These are phyloP conservation scores for Crotalus helleri DNA, from an alignment of 2,113 vertebrate species.

Conservation along the genomic window DNA sequence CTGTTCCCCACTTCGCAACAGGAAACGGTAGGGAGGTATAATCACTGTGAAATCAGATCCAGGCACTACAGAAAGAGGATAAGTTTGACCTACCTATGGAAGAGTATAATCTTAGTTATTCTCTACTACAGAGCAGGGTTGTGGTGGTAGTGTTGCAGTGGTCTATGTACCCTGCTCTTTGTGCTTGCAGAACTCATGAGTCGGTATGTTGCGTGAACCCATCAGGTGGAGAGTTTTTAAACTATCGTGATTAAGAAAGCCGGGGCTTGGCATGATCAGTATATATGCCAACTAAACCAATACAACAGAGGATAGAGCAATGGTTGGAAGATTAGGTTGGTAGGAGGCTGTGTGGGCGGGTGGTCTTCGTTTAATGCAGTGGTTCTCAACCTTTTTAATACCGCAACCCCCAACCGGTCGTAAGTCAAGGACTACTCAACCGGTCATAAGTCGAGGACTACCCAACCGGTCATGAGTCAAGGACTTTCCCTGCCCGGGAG, in stretches of 20 bases:
- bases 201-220: not conserved
- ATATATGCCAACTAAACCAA: not conserved
- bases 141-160: not conserved
- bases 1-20: not conserved
- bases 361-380: not conserved
- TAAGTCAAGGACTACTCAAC: too few relatives aligned
- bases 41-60: not conserved
- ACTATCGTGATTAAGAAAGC: not conserved
- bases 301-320: not conserved
- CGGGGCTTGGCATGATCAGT: not conserved
- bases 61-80: not conserved
- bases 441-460: too few relatives aligned
- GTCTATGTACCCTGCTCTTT: not conserved
- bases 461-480: too few relatives aligned
- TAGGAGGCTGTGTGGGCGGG: not conserved
- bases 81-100: not conserved
- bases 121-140: not conserved
- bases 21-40: not conserved
- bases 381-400: too few relatives aligned
- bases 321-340: not conserved
- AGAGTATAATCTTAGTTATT: not conserved
- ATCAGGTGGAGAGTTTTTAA: not conserved
- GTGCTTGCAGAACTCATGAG: not conserved
- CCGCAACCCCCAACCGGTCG: too few relatives aligned
- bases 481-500: too few relatives aligned